Conservation (phyloP, 2,888 invertebrate genomes). For the Sepiola atlantica region DNA sequence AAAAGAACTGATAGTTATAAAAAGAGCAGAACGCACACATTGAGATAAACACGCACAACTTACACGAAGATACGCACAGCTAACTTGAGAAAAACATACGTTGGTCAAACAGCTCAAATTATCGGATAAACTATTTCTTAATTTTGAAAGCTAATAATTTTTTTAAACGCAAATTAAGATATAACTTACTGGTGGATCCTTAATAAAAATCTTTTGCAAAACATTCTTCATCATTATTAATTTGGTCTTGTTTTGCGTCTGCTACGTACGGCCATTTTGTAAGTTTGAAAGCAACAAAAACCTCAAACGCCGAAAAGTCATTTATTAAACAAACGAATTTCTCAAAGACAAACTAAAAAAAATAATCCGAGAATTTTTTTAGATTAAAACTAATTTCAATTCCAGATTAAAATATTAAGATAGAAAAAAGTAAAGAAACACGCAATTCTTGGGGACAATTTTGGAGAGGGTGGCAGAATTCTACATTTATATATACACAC, state of each 20-base stretch:
- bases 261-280: slow-evolving; percentile 7
- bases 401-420: neutral
- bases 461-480: slow-evolving; percentile 32
- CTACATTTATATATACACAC: neutral
- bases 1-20: too few relatives aligned
- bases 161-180: too few relatives aligned
- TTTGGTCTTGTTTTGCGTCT: neutral
- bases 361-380: neutral
- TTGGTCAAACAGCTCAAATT: too few relatives aligned
- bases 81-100: too few relatives aligned
- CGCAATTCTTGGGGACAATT: neutral
- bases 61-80: too few relatives aligned
- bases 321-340: neutral
- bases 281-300: slow-evolving; percentile 10
- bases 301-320: neutral
- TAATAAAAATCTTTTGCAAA: too few relatives aligned
- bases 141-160: too few relatives aligned
- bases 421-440: neutral
- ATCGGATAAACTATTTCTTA: too few relatives aligned
- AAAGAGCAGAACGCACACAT: too few relatives aligned
- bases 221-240: neutral
- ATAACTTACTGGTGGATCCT: too few relatives aligned
- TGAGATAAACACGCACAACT: too few relatives aligned
- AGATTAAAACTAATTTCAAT: neutral
- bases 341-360: neutral